Evolutionary conservation across 2,797 vertebrate species (phyloP), one percentile per base, ranked within the genome.

Genomic region (Hirundo rustica): DNA sequence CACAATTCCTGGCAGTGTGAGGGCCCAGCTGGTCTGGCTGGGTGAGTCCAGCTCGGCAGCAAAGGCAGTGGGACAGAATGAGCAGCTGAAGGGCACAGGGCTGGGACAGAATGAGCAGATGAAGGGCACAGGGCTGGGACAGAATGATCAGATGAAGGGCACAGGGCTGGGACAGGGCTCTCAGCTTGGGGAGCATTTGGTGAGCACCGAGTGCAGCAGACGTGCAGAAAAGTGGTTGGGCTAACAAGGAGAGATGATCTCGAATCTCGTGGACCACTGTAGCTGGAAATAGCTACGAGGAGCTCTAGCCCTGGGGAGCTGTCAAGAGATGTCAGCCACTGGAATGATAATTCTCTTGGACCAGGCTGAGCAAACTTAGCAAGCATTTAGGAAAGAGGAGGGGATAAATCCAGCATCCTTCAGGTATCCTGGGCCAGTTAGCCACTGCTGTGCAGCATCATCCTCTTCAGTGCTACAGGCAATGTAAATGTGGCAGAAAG

Each of bases 291-390:
- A 96, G 73, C 65, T 47, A 42, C 0, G 2, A 84, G 89, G 91
- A 92, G 76, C 16, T 2, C 34, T 54, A 81, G 92, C 89, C 84
- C 75, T 94, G 88, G 91, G 92, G 94, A 95, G 81, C 72, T 89
- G 88, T 91, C 92, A 65, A 92, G 72, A 93, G 80, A 22, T 81
- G 85, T 96, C 93, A 93, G 70, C 85, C 45, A 4, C 36, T 58
- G 92, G 54, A 88, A 57, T 57, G 79, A 34, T 66, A 88, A 90
- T 92, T 92, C 53, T 61, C 38, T 88, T 88, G 82, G 73, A 89
- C 25, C 29, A 32, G 64, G 45, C 93, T 92, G 89, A 95, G 82
- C 79, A 92, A 91, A 90, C 71, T 64, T 34, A 72, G 74, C 60
- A 90, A 75, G 40, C 51, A 42, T 55, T 83, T 81, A 29, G 32